These are phyloP conservation scores for Chrysopilus asiliformis DNA, from an alignment of 2,888 invertebrate species.

Conservation along the genomic window DNA sequence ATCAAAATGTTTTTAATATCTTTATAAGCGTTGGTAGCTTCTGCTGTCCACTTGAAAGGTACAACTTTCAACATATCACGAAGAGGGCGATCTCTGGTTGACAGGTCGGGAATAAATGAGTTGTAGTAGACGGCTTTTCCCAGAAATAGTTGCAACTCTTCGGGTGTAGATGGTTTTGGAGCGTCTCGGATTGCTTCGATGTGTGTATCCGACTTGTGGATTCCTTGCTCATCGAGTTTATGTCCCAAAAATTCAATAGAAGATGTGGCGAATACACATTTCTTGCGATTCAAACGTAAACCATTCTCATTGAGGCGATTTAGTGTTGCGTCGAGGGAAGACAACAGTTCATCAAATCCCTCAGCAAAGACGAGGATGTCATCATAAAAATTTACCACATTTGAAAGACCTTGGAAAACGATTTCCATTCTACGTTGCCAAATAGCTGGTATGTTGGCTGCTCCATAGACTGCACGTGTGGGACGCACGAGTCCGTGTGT, in stretches of 20 bases:
- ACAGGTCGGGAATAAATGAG: too few relatives aligned
- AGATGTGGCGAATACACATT: too few relatives aligned
- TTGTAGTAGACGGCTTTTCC: too few relatives aligned
- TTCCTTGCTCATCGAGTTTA: conserved; percentile 6
- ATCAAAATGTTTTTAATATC: conserved; percentile 4
- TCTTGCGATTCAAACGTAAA: conserved; percentile 7
- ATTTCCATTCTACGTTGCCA: conserved; percentile 21
- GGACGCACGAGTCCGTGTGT: conserved; percentile 11
- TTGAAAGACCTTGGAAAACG: conserved; percentile 4
- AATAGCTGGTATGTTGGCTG: conserved; percentile 6
- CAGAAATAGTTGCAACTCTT: too few relatives aligned
- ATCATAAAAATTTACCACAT: conserved; percentile 8
- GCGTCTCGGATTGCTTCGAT: conserved; percentile 7
- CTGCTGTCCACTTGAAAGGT: neutral
- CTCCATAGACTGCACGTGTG: conserved; percentile 12
- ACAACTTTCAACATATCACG: neutral
- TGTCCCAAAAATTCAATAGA: conserved; percentile 13
- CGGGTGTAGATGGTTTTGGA: conserved; percentile 3
- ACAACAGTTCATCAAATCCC: conserved; percentile 9
- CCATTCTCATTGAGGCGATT: conserved; percentile 4
- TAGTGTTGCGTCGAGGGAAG: neutral
- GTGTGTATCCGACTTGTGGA: too few relatives aligned
- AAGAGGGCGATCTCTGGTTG: too few relatives aligned
- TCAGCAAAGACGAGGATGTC: conserved; percentile 10
- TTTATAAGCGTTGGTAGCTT: neutral